Evolutionary conservation across 2,888 invertebrate genomes (phyloP), one percentile per base, ranked within the genome.

Genomic region (Paralinhomoeus sp.): DNA sequence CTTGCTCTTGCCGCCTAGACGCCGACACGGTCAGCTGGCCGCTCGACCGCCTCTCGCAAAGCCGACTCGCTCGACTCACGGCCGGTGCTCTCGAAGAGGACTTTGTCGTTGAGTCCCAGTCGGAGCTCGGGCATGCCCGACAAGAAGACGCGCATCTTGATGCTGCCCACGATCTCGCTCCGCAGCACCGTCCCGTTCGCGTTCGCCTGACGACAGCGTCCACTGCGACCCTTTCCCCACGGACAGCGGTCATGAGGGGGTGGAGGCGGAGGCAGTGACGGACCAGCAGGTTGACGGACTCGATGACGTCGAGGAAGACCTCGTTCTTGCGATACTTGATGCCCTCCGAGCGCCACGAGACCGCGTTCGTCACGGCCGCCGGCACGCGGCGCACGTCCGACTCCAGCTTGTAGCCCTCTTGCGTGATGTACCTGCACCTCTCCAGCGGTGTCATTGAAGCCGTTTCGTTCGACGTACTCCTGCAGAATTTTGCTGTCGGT

Each of bases 281-380:
- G 53, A 72, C 72, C 64, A 93, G 64, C 48, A 93, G 70, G 65
- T 93, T 93, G 1, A 93, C 91, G 36, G 89, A 89, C 63, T 97
- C 93, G 53, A 97, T 93, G 1, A 97, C 93, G 71, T 97, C 93
- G 27, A 97, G 71, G 60, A 97, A 97, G 3, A 97, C 93, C 72
- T 97, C 93, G 66, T 97, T 97, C 67, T 93, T 97, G 46, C 93
- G 74, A 65, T 97, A 93, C 62, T 91, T 93, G 45, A 97, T 84
- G 2, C 91, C 91, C 63, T 97, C 93, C 0, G 89, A 85, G 46
- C 93, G 72, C 93, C 93, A 97, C 0, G 91, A 91, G 0, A 93
- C 93, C 1, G 93, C 93, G 67, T 97, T 93, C n/a, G 93, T 97
- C 9, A 97, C 91, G 21, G 93, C 91, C 75, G 87, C 80, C 0